Conservation (phyloP, 2,797 vertebrate species). For the Dallia pectoralis region DNA sequence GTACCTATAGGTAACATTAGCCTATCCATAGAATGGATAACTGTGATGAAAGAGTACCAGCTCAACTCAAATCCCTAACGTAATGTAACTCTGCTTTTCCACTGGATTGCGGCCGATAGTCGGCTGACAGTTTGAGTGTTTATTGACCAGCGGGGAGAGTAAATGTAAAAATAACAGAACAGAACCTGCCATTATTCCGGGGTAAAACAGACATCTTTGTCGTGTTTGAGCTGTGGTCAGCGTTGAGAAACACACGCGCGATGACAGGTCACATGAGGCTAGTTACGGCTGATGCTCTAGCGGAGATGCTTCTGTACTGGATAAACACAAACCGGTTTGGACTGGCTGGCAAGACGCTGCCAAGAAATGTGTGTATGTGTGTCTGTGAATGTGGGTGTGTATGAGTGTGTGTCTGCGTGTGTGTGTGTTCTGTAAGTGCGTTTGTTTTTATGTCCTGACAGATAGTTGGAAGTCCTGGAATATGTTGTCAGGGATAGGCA, state of each 20-base stretch:
- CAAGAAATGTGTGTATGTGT: conserved; percentile 5
- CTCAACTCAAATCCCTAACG: neutral
- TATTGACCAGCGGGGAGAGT: neutral
- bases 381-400: neutral
- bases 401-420: conserved; percentile 17
- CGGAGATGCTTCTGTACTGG: conserved; percentile 46
- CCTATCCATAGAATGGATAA: neutral
- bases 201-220: neutral
- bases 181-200: neutral
- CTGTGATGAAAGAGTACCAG: neutral
- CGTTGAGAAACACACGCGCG: neutral
- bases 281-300: conserved; percentile 56
- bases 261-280: conserved; percentile 47
- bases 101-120: neutral
- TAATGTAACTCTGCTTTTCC: neutral
- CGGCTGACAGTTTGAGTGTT: neutral
- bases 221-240: neutral
- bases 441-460: conserved; percentile 13
- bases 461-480: conserved; percentile 43
- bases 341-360: conserved; percentile 44
- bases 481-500: conserved; percentile 37
- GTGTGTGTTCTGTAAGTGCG: conserved; percentile 4
- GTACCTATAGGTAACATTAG: neutral
- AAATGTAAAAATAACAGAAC: neutral
- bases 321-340: conserved; percentile 71